Conservation (phyloP, 2,888 invertebrate genomes). For the Argyresthia goedartella region DNA sequence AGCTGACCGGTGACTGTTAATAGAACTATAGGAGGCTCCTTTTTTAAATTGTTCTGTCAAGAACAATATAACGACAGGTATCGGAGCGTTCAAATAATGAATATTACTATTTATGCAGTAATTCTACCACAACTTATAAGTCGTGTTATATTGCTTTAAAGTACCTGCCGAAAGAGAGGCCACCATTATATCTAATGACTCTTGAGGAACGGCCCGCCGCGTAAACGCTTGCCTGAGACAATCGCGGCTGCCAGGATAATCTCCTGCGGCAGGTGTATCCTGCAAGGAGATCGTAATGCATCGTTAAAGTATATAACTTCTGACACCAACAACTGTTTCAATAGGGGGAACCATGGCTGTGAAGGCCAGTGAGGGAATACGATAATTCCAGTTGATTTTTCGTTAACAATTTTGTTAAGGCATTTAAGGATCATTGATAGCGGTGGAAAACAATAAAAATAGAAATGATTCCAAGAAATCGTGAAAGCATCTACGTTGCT, state of each 20-base stretch:
- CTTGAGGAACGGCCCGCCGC: slow-evolving; percentile 1
- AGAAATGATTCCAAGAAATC: slow-evolving; percentile 3
- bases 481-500: slow-evolving; percentile 9
- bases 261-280: slow-evolving; percentile 4
- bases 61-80: slow-evolving; percentile 6
- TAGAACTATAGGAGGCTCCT: too few species aligned
- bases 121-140: slow-evolving; percentile 9
- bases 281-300: not conserved
- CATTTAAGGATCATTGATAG: slow-evolving; percentile 7
- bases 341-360: slow-evolving; percentile 6
- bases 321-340: not conserved
- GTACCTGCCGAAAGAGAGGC: slow-evolving; percentile 8
- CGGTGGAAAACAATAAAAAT: slow-evolving; percentile 11
- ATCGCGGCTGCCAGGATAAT: slow-evolving; percentile 10
- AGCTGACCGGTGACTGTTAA: slow-evolving; percentile 12
- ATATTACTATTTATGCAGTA: not conserved
- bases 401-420: slow-evolving; percentile 8
- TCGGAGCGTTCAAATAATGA: too few species aligned
- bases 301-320: not conserved
- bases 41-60: slow-evolving; percentile 4
- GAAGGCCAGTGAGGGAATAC: slow-evolving; percentile 9
- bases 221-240: slow-evolving; percentile 8
- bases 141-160: slow-evolving; percentile 5
- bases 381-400: too few species aligned
- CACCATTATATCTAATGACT: slow-evolving; percentile 8